Conservation (phyloP, 2,888 invertebrate species). For the Hermaeophaga mercurialis region DNA sequence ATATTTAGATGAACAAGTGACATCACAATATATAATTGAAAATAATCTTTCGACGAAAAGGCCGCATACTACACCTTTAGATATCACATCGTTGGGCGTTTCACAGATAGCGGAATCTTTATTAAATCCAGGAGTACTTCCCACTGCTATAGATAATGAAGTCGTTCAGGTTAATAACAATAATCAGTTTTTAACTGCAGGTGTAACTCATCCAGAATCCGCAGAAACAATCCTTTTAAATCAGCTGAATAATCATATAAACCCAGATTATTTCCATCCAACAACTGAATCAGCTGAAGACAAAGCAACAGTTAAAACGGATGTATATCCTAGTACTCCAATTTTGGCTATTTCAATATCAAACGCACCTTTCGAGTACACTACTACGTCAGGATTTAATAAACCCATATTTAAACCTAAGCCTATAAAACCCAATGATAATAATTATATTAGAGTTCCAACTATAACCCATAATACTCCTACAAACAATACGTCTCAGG, state of each 20-base stretch:
- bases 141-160: slow-evolving; percentile 53
- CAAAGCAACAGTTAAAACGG: slow-evolving; percentile 46
- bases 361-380: slow-evolving; percentile 50
- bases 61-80: slow-evolving; percentile 46
- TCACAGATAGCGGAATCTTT: slow-evolving; percentile 64
- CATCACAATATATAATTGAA: slow-evolving; percentile 31
- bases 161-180: slow-evolving; percentile 49
- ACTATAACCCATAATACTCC: slow-evolving; percentile 57
- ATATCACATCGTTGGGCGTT: slow-evolving; percentile 64
- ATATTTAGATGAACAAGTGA: slow-evolving; percentile 33
- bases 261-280: slow-evolving; percentile 50
- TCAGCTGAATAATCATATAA: slow-evolving; percentile 60
- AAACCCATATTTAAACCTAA: slow-evolving; percentile 60
- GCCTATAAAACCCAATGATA: slow-evolving; percentile 52
- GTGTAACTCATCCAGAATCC: slow-evolving; percentile 54
- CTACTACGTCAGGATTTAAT: slow-evolving; percentile 48
- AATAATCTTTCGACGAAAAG: slow-evolving; percentile 38
- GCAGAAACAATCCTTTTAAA: slow-evolving; percentile 70
- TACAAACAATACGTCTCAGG: slow-evolving; percentile 54
- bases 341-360: slow-evolving; percentile 52
- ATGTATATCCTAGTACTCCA: slow-evolving; percentile 44
- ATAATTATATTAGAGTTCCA: slow-evolving; percentile 64
- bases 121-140: slow-evolving; percentile 52
- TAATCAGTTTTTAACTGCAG: slow-evolving; percentile 48
- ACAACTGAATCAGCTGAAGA: slow-evolving; percentile 39